Evolutionary conservation across 2,113 vertebrate genomes (phyloP).

Genomic region (Nicator chloris): DNA sequence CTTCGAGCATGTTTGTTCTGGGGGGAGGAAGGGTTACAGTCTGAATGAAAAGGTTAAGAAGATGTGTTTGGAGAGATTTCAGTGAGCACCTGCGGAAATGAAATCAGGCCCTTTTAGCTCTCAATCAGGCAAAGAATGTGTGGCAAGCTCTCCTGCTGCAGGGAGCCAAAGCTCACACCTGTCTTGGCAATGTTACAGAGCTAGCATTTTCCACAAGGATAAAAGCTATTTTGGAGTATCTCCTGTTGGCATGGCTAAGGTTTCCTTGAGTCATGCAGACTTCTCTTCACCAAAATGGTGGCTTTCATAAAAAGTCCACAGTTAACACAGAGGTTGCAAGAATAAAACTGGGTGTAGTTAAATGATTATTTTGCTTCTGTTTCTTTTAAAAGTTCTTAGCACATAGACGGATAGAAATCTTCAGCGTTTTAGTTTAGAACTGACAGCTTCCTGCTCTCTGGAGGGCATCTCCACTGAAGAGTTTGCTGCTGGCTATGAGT

Average conservation of each 20-base stretch:
- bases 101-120: conserved; percentile 59
- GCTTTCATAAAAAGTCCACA: not conserved
- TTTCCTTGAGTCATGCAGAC: not conserved
- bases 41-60: conserved; percentile 58
- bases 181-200: conserved; percentile 57
- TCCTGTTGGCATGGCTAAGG: not conserved
- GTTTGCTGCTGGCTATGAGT: not conserved
- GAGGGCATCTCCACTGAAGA: not conserved
- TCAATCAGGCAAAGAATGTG: conserved; percentile 48
- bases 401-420: not conserved
- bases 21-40: conserved; percentile 21
- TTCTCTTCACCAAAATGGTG: not conserved
- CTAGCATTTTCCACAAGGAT: conserved; percentile 16
- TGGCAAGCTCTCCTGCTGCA: conserved; percentile 59
- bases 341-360: not conserved
- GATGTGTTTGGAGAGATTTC: conserved; percentile 49
- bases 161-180: conserved; percentile 61
- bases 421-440: not conserved
- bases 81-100: conserved; percentile 61
- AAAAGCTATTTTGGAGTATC: conserved; percentile 9
- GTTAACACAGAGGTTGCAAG: not conserved
- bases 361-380: not conserved
- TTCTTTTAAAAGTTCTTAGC: not conserved
- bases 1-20: not conserved
- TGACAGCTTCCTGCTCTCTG: not conserved